Evolutionary conservation across 2,797 vertebrate genomes (phyloP).

Genomic region (Galaxias olidus): DNA sequence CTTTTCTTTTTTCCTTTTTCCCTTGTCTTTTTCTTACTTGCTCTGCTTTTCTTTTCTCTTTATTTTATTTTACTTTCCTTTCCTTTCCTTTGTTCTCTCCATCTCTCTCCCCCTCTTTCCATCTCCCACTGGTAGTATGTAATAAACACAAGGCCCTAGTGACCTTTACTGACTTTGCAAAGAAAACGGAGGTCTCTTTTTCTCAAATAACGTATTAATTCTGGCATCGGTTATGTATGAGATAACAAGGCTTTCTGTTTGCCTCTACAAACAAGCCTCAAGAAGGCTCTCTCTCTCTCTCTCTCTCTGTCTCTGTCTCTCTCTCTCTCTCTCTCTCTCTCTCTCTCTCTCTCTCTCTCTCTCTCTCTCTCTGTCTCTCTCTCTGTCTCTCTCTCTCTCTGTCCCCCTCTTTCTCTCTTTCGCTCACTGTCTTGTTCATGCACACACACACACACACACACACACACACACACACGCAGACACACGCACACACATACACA

Average conservation of each 20-base stretch:
- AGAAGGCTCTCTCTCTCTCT: no score
- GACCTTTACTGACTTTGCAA: constrained; percentile 34
- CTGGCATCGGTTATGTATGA: constrained; percentile 18
- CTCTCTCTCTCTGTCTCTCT: no score
- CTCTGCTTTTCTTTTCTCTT: neutral
- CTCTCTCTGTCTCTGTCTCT: no score
- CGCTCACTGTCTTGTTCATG: neutral
- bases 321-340: no score
- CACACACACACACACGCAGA: neutral
- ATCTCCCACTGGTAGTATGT: neutral
- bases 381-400: no score
- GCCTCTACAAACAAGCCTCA: neutral
- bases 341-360: no score
- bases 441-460: constrained; percentile 9
- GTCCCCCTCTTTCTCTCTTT: no score
- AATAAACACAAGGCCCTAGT: constrained; percentile 12
- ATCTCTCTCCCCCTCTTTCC: constrained; percentile 6
- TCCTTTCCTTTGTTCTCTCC: neutral
- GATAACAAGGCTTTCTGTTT: constrained; percentile 22
- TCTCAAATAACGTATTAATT: constrained; percentile 23
- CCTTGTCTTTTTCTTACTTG: no score
- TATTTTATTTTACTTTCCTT: neutral
- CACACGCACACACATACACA: constrained; percentile 28
- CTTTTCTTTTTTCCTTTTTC: constrained; percentile 18
- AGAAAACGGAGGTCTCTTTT: constrained; percentile 36